A percentile compares a stretch with the other conserved stretches of the same genome.
Evolutionary conservation across 2,888 invertebrate genomes (phyloP).

Genomic region (Chrysomela aeneicollis): DNA sequence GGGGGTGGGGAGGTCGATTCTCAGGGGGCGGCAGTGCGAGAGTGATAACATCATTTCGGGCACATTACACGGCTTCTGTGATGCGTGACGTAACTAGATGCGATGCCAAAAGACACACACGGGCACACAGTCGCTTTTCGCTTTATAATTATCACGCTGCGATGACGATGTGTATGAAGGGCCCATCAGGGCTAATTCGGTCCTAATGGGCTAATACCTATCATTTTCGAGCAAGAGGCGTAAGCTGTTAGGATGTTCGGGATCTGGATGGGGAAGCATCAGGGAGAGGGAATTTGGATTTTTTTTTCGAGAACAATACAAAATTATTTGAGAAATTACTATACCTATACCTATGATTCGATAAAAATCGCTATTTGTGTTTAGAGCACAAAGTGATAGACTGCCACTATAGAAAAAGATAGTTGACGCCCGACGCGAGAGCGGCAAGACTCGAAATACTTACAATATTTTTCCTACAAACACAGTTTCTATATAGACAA

Average conservation of each 20-base stretch:
- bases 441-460: no score
- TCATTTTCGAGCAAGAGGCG: conserved; percentile 4
- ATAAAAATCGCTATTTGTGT: no score
- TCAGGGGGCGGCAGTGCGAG: conserved; percentile 39
- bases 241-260: background rate
- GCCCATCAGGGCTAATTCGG: conserved; percentile 17
- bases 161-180: background rate
- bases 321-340: no score
- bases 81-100: conserved; percentile 46
- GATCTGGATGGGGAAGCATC: background rate
- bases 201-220: conserved; percentile 26
- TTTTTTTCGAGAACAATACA: no score
- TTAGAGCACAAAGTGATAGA: no score
- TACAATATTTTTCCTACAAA: no score
- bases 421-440: no score
- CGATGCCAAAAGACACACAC: conserved; percentile 3
- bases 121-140: conserved; percentile 6
- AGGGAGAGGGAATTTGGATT: no score
- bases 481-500: no score
- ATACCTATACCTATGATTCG: no score
- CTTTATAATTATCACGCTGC: conserved; percentile 19
- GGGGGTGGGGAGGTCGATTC: background rate
- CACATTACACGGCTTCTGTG: conserved; percentile 47
- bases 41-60: conserved; percentile 46
- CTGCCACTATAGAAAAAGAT: no score